phyloP scores from a whole-genome alignment of 1,140 invertebrate species.

The Sinonovacula constricta region DNA sequence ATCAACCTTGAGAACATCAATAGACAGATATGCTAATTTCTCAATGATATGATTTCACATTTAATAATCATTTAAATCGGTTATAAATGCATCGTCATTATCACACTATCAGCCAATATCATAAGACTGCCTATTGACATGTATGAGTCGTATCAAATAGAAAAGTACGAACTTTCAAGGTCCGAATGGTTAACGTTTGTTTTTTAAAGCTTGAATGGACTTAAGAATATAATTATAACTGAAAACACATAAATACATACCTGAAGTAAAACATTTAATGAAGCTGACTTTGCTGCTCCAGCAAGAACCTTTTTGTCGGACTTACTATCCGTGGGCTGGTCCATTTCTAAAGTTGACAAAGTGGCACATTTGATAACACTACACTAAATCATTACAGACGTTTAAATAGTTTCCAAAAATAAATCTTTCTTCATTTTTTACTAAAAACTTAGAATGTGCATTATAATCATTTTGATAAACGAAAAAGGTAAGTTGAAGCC shows the following conservation, averaged over 20 bases:
- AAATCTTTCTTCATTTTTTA: too few relatives aligned
- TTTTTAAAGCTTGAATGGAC: background rate
- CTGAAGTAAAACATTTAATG: slow-evolving; percentile 93
- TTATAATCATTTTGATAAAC: background rate
- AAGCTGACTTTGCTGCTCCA: slow-evolving; percentile 81
- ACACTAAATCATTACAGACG: too few relatives aligned
- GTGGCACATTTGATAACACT: too few relatives aligned
- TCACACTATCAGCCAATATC: background rate
- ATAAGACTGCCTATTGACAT: background rate
- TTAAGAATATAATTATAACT: background rate
- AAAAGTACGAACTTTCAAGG: background rate
- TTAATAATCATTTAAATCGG: too few relatives aligned
- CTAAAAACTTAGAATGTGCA: slow-evolving; percentile 2
- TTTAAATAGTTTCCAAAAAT: too few relatives aligned
- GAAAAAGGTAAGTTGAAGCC: too few relatives aligned
- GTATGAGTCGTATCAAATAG: background rate
- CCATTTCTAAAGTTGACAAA: too few relatives aligned
- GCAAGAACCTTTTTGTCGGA: too few relatives aligned
- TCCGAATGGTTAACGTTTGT: background rate
- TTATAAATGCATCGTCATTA: background rate
- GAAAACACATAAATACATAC: slow-evolving; percentile 81
- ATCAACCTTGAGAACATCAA: too few relatives aligned
- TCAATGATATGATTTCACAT: too few relatives aligned
- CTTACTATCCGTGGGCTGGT: too few relatives aligned
- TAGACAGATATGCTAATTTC: too few relatives aligned